Base-by-base conservation (phyloP, 64 coral and sea anemone genomes). In the Anthopleura sola region DNA sequence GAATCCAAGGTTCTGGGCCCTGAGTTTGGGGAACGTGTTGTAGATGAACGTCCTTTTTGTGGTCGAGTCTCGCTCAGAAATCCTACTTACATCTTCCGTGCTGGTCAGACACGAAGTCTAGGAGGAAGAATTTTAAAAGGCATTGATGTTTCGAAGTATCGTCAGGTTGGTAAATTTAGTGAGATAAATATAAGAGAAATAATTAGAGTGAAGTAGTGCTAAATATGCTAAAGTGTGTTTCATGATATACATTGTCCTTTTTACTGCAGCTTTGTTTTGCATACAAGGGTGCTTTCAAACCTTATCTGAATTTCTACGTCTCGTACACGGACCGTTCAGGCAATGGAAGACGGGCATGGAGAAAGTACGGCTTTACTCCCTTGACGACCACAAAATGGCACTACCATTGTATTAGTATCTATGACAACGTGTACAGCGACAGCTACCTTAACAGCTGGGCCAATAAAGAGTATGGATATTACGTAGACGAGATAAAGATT, bases 281-380 rank as follows among this genome's bases (percentile, higher is more conserved):
- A n/a, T 93, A 93, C 58, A 80, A 78, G 26, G 91, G 91, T 66
- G 51, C 23, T 23, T 54, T 64, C 50, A 89, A 82, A 53, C 34
- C 86, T 29, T 75, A 37, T 50, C 51, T 93, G n/a, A 80, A n/a
- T 46, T 88, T 85, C 77, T 37, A 36, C 36, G 75, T 93, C 37
- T 93, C 86, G 10, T 93, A 81, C 83, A 93, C 91, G 21, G 91
- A 93, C 38, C 82, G 78, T 7, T 89, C 83, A 18, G 86, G 83
- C 1, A 34, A 31, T 31, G 86, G 62, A 16, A 71, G 21, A 19
- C 19, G 20, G 78, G 66, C 53, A 14, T 88, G 82, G 91, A 74
- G 91, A 12, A 80, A 38, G 6, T 93, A 93, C 55, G 40, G 23
- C 29, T 34, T 86, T 75, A 48, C 24, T 10, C 74, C 83, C 56